A percentile compares a stretch with the other conserved stretches of the same genome.
These are phyloP conservation scores for Euproctis similis DNA, from an alignment of 2,888 invertebrate species.

Conservation along the genomic window DNA sequence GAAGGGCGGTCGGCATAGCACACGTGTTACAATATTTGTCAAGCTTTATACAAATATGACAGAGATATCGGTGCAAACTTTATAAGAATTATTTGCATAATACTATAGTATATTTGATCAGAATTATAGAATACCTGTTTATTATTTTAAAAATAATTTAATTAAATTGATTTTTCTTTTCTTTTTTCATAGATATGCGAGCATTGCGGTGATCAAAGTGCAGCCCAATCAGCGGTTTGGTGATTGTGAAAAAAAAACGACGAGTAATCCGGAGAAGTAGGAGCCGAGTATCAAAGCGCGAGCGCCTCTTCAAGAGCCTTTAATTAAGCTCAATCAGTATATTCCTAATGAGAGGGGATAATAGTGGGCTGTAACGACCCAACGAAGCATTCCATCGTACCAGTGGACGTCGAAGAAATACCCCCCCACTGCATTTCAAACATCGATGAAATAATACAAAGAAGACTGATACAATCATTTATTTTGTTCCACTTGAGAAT, in stretches of 20 bases:
- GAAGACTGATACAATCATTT: conserved; percentile 66
- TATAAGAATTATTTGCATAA: conserved; percentile 26
- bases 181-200: conserved; percentile 61
- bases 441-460: conserved; percentile 53
- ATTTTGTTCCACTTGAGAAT: conserved; percentile 62
- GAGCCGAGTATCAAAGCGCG: conserved; percentile 54
- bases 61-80: conserved; percentile 46
- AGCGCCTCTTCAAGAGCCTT: conserved; percentile 62
- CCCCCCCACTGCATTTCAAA: conserved; percentile 56
- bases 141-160: neutral
- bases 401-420: conserved; percentile 55
- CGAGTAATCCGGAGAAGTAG: conserved; percentile 63
- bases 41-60: conserved; percentile 58
- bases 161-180: conserved; percentile 29
- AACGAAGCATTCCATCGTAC: conserved; percentile 66
- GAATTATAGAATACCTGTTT: conserved; percentile 17
- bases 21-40: conserved; percentile 76
- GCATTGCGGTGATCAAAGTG: conserved; percentile 68
- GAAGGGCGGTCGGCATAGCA: conserved; percentile 58
- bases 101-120: too few species aligned
- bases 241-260: conserved; percentile 73
- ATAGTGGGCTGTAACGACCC: conserved; percentile 69
- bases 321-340: conserved; percentile 76
- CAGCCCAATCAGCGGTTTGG: conserved; percentile 65
- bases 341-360: conserved; percentile 75